phyloP scores from a whole-genome alignment of 2,113 vertebrate genomes.

The Gorsachius goisagi region DNA sequence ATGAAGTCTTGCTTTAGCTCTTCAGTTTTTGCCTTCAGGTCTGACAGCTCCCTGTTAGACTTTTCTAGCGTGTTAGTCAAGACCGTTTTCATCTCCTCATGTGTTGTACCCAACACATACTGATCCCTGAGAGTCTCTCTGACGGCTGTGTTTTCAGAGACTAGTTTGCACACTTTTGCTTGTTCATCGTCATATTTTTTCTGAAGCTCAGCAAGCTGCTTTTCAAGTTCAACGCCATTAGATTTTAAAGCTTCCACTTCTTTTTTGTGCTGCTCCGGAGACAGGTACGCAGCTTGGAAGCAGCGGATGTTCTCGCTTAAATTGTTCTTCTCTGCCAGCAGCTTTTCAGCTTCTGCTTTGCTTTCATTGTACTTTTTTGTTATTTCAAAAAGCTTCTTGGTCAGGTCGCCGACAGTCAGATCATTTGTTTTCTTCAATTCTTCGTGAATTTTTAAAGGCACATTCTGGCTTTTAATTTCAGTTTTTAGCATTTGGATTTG shows the following conservation, averaged over 20 bases:
- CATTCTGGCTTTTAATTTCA: conserved; percentile 82
- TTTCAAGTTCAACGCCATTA: conserved; percentile 69
- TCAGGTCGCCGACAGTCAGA: conserved; percentile 78
- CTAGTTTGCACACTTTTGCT: conserved; percentile 65
- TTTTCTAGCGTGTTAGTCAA: conserved; percentile 78
- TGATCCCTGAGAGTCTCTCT: conserved; percentile 75
- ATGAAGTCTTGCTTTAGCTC: conserved; percentile 72
- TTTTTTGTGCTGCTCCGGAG: conserved; percentile 75
- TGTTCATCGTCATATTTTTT: conserved; percentile 74
- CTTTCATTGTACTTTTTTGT: conserved; percentile 78
- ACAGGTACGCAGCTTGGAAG: conserved; percentile 71
- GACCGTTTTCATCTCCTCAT: conserved; percentile 75
- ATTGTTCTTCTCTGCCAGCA: conserved; percentile 75
- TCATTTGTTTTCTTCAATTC: conserved; percentile 81
- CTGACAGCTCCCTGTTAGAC: conserved; percentile 74
- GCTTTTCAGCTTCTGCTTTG: conserved; percentile 78
- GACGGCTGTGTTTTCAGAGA: conserved; percentile 75
- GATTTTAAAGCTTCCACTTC: conserved; percentile 74
- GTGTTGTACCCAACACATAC: conserved; percentile 77
- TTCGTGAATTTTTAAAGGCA: conserved; percentile 82
- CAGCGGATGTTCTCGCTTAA: conserved; percentile 74
- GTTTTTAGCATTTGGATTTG: conserved; percentile 80
- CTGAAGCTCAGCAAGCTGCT: conserved; percentile 75
- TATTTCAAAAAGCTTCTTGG: conserved; percentile 82
- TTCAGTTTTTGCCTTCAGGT: conserved; percentile 72